phyloP scores from a whole-genome alignment of 2,113 vertebrate species.

The Amia ocellicauda region DNA sequence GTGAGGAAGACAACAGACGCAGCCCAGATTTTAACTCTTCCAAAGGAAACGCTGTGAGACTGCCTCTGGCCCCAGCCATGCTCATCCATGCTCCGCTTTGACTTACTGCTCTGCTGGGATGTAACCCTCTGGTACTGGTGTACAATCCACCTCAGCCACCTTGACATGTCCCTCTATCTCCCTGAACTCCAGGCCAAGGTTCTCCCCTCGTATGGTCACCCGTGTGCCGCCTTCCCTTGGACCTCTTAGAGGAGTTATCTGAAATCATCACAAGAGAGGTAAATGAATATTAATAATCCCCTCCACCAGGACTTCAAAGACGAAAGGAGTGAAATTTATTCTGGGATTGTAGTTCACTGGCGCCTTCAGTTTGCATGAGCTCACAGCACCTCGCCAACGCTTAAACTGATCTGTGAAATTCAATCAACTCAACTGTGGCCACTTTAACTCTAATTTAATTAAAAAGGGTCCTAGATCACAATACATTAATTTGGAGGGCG shows the following conservation, averaged over 20 bases:
- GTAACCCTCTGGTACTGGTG: slow-evolving; percentile 85
- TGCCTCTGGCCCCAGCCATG: too few species aligned
- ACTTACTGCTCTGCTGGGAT: slow-evolving; percentile 97
- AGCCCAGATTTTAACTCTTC: too few species aligned
- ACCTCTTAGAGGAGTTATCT: slow-evolving; percentile 88
- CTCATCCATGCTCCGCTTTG: too few species aligned
- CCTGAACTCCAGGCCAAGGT: slow-evolving; percentile 88
- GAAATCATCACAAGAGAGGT: slow-evolving; percentile 19
- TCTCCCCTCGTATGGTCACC: slow-evolving; percentile 94
- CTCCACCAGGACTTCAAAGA: neutral
- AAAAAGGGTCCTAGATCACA: too few species aligned
- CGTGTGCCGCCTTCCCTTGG: slow-evolving; percentile 92
- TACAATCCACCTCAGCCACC: slow-evolving; percentile 92
- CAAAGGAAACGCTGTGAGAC: too few species aligned
- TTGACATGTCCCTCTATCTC: slow-evolving; percentile 88
- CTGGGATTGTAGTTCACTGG: neutral
- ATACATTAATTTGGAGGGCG: too few species aligned
- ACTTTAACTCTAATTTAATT: too few species aligned
- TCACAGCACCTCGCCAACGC: too few species aligned
- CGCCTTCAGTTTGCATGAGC: too few species aligned
- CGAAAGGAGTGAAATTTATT: neutral
- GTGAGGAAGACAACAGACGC: too few species aligned
- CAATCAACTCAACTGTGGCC: too few species aligned
- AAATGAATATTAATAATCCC: slow-evolving; percentile 1
- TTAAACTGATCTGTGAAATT: too few species aligned